phyloP scores from a whole-genome alignment of 2,888 invertebrate species.

The Ectemnius lituratus region DNA sequence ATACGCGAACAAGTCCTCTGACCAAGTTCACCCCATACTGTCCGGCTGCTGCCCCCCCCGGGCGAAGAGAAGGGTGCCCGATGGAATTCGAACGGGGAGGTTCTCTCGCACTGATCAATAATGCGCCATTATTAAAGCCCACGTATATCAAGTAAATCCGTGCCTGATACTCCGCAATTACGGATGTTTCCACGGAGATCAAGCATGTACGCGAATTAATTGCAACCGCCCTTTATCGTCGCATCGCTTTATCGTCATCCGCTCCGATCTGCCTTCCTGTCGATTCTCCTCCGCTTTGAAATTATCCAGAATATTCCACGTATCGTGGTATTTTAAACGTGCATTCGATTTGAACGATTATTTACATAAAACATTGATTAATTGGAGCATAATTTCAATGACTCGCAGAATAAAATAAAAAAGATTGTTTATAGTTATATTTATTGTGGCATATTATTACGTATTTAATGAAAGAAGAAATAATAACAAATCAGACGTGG shows the following conservation, averaged over 20 bases:
- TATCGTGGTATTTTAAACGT: no score
- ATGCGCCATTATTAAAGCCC: slow-evolving; percentile 66
- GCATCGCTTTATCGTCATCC: slow-evolving; percentile 1
- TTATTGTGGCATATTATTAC: no score
- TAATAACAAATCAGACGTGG: no score
- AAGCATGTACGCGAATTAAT: slow-evolving; percentile 58
- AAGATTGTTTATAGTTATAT: no score
- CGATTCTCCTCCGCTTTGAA: no score
- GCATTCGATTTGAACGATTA: no score
- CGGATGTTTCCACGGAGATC: slow-evolving; percentile 57
- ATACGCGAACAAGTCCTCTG: slow-evolving; percentile 48
- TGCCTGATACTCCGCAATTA: slow-evolving; percentile 57
- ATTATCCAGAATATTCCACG: no score
- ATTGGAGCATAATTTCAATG: no score
- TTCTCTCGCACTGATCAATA: slow-evolving; percentile 66
- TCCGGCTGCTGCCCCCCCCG: slow-evolving; percentile 47
- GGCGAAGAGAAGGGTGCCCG: slow-evolving; percentile 49
- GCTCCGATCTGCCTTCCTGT: no score
- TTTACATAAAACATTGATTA: no score
- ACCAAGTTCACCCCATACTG: slow-evolving; percentile 29
- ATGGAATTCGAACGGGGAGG: slow-evolving; percentile 65
- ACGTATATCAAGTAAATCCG: slow-evolving; percentile 59
- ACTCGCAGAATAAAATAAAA: no score
- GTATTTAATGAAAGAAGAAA: no score
- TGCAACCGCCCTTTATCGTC: slow-evolving; percentile 43